Conservation (phyloP, 2,888 invertebrate genomes). For the Zootermopsis nevadensis region DNA sequence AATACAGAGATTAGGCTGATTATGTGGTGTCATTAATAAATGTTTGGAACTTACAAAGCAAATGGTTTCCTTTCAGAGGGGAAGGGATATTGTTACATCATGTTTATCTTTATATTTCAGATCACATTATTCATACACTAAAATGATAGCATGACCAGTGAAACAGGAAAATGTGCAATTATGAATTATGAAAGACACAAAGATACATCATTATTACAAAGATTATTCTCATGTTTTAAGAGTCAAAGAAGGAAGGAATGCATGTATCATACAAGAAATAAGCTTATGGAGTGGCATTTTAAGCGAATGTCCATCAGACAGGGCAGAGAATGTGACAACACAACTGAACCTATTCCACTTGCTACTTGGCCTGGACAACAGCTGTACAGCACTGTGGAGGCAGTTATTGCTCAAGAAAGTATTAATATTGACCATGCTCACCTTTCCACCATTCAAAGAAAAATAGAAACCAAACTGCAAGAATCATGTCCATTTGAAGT, state of each 20-base stretch:
- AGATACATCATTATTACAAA: background rate
- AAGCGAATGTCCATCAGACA: background rate
- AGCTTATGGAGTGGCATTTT: background rate
- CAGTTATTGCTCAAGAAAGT: background rate
- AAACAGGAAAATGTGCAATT: background rate
- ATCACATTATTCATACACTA: background rate
- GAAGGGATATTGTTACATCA: background rate
- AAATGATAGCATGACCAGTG: background rate
- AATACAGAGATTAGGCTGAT: no score
- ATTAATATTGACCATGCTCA: background rate
- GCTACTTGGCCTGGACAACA: slow-evolving; percentile 8
- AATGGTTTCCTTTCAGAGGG: background rate
- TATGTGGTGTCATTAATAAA: no score
- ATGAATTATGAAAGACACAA: background rate
- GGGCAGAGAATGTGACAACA: background rate
- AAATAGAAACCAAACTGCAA: background rate
- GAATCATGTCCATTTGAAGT: background rate
- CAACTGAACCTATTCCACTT: background rate
- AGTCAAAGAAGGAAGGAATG: background rate
- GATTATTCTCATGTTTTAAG: slow-evolving; percentile 10
- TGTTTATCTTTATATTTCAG: slow-evolving; percentile 1
- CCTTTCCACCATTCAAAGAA: background rate
- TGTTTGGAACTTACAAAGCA: no score
- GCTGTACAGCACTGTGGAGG: background rate
- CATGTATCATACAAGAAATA: background rate